Conservation (phyloP, 2,797 vertebrate species). For the Pangasius djambal region DNA sequence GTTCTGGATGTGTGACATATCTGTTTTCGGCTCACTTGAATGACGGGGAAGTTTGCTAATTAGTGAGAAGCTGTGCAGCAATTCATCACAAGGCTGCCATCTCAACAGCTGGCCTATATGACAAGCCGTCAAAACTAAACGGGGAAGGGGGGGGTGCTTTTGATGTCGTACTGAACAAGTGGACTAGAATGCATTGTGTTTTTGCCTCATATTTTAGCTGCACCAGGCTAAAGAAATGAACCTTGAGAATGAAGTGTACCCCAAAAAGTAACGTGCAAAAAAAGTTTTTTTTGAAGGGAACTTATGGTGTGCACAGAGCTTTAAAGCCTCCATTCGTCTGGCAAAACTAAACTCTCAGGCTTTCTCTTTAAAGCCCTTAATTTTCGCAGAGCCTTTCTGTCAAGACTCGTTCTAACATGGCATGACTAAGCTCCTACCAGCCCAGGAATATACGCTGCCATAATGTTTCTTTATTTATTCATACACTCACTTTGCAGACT, state of each 20-base stretch:
- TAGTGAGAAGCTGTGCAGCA: slow-evolving; percentile 52
- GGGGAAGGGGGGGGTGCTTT: neutral
- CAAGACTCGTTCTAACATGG: neutral
- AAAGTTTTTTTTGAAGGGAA: neutral
- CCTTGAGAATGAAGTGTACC: neutral
- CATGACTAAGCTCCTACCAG: slow-evolving; percentile 22
- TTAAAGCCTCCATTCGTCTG: slow-evolving; percentile 39
- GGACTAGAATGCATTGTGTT: neutral
- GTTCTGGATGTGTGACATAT: slow-evolving; percentile 43
- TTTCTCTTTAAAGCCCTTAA: slow-evolving; percentile 32
- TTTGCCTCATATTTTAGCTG: neutral
- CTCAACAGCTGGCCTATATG: slow-evolving; percentile 58
- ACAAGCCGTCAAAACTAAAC: slow-evolving; percentile 50
- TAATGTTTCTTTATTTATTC: slow-evolving; percentile 47
- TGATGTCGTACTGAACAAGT: slow-evolving; percentile 1
- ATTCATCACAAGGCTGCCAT: slow-evolving; percentile 56
- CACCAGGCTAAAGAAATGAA: neutral
- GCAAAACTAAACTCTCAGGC: slow-evolving; percentile 23
- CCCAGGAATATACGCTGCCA: neutral
- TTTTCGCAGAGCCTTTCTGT: slow-evolving; percentile 40
- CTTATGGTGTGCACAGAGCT: slow-evolving; percentile 35
- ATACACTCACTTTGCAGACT: slow-evolving; percentile 30
- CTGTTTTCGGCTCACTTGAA: slow-evolving; percentile 55
- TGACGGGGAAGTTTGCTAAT: slow-evolving; percentile 58
- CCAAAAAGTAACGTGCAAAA: neutral